Percentiles rank a stretch among this genome's conserved stretches.
phyloP scores from a whole-genome alignment of 2,888 invertebrate genomes.

The Scaptomyza polygonia region DNA sequence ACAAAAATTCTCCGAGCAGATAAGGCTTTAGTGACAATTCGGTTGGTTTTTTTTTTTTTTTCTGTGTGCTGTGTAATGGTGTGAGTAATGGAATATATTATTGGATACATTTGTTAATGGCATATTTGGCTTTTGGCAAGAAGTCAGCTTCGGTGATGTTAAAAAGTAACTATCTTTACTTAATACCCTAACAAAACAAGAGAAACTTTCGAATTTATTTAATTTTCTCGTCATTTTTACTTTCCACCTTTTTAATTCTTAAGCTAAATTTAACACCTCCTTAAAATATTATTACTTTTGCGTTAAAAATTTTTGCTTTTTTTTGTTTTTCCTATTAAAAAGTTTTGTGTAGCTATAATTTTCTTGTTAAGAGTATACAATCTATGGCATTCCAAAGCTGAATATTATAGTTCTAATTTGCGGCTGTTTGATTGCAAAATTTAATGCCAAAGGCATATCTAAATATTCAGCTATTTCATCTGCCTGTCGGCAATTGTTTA shows the following conservation, averaged over 20 bases:
- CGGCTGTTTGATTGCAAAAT: conserved; percentile 69
- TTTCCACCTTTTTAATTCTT: too few species aligned
- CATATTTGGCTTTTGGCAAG: not conserved
- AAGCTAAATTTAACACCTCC: too few species aligned
- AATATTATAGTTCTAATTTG: conserved; percentile 26
- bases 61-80: not conserved
- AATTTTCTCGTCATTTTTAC: too few species aligned
- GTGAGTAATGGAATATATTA: conserved; percentile 3
- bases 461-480: conserved; percentile 65
- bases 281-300: too few species aligned
- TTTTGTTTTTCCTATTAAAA: not conserved
- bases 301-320: too few species aligned
- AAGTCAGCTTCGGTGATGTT: not conserved
- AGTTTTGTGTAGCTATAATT: not conserved
- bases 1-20: conserved; percentile 35
- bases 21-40: conserved; percentile 59
- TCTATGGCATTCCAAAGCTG: not conserved
- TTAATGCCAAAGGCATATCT: conserved; percentile 63
- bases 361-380: conserved; percentile 4
- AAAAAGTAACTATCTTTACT: too few species aligned
- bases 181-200: too few species aligned
- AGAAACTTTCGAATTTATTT: too few species aligned
- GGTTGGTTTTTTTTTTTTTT: conserved; percentile 2
- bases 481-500: conserved; percentile 56
- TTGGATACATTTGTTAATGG: not conserved